Evolutionary conservation across 2,797 vertebrate genomes (phyloP), one percentile per base, ranked within the genome.

Genomic region (Hydrophis major): DNA sequence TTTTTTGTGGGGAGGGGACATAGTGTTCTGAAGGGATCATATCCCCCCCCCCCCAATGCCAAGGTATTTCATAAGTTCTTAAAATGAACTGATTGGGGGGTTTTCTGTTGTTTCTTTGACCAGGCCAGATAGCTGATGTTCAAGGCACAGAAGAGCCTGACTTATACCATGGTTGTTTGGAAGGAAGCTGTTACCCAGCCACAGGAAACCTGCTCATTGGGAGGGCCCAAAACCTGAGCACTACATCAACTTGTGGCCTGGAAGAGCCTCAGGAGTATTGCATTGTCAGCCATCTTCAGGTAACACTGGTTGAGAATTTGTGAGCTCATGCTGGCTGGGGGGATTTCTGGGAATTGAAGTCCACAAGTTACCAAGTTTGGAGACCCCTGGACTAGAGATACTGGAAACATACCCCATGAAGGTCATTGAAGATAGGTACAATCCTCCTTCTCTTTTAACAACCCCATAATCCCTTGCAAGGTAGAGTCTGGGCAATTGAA

Each of bases 201-300:
- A 98, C 98, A 0, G 98, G 98, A 86, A 99, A 99, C 96, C 98
- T 99, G 88, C 96, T 99, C 93, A 98, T 99, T 94, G 99, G 98
- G n/a, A 96, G 97, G 83, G 97, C 97, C 2, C 88, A 96, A 91
- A 98, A 96, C 93, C 96, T 99, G 59, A 97, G 95, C 0, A 94
- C 98, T 92, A 98, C 98, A 25, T 99, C 98, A 57, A 98, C 98
- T 4, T 99, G 98, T 0, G 98, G 98, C 60, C 94, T 98, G 90
- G 32, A 95, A 0, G 90, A 94, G 6, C 98, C 97, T 0, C 97
- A 99, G 93, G 97, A 96, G 8, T 99, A 98, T 96, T 99, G 98
- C 94, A 98, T 98, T 0, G 98, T 99, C 96, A 99, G 98, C 96
- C 98, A 99, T 92, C 97, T 98, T 22, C 98, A 98, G 98, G 98